These are phyloP conservation scores for Plectrocnemia conspersa DNA, from an alignment of 1,140 invertebrate genomes.

Conservation along the genomic window DNA sequence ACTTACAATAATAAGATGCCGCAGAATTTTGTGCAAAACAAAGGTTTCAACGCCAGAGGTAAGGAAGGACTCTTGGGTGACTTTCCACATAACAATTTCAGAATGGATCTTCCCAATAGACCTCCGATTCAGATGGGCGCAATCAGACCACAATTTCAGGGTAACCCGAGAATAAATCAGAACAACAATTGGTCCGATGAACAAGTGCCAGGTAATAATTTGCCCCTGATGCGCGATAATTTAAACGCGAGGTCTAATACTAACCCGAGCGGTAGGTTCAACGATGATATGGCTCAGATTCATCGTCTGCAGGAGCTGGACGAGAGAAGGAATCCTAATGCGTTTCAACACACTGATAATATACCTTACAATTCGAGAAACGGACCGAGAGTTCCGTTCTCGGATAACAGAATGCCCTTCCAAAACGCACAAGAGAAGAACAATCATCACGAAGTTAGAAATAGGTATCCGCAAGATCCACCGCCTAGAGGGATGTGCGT, in stretches of 20 bases:
- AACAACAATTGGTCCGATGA: background rate
- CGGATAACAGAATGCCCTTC: conserved; percentile 7
- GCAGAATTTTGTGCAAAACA: background rate
- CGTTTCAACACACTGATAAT: conserved; percentile 49
- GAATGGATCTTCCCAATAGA: background rate
- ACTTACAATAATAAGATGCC: conserved; percentile 8
- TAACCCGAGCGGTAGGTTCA: conserved; percentile 18
- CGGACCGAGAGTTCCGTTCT: conserved; percentile 9
- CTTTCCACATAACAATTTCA: conserved; percentile 16
- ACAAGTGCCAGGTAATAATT: background rate
- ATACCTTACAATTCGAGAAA: conserved; percentile 24
- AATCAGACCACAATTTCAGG: conserved; percentile 1
- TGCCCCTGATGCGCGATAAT: background rate
- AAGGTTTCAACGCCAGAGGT: conserved; percentile 20
- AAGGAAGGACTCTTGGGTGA: conserved; percentile 30
- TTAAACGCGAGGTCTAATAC: no score
- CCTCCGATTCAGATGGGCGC: background rate
- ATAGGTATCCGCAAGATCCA: conserved; percentile 5
- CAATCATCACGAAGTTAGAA: conserved; percentile 9
- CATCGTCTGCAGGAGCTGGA: conserved; percentile 54
- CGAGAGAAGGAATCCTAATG: conserved; percentile 57
- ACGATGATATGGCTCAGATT: conserved; percentile 34
- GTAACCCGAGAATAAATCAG: conserved; percentile 10
- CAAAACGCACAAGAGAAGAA: conserved; percentile 16
- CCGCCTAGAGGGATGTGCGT: conserved; percentile 55